Conservation (phyloP, 2,113 vertebrate genomes). For the Parus major region DNA sequence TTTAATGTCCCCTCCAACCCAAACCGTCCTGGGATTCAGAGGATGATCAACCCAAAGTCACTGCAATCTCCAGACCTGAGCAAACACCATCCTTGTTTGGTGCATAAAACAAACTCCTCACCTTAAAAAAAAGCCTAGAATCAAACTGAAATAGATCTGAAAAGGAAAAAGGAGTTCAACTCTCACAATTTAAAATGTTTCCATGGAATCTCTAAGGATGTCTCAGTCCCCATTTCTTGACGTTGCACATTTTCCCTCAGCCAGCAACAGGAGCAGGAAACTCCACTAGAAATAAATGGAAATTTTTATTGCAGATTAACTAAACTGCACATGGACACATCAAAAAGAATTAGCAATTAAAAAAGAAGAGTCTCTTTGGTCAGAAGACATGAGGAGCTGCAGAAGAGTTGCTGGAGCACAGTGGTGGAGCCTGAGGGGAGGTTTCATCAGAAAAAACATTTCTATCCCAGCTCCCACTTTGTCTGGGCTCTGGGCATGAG, state of each 20-base stretch:
- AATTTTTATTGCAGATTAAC: not conserved
- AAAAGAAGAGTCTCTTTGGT: not conserved
- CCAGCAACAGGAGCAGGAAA: not conserved
- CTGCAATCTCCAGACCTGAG: not conserved
- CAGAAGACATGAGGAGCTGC: not conserved
- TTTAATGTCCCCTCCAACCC: not conserved
- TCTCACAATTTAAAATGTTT: not conserved
- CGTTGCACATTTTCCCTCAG: rapidly evolving
- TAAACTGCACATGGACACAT: not conserved
- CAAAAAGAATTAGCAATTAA: not conserved
- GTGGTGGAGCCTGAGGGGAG: not conserved
- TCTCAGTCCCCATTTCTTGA: not conserved
- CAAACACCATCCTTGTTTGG: not conserved
- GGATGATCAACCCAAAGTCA: not conserved
- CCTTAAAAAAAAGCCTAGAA: not conserved
- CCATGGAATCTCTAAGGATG: rapidly evolving
- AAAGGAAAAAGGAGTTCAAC: not conserved
- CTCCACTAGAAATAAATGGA: not conserved
- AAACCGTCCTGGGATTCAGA: not conserved
- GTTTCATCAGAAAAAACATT: not conserved
- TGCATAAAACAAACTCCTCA: not conserved
- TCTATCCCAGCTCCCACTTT: not conserved
- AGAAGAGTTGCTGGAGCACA: not conserved
- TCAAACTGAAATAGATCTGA: not conserved
- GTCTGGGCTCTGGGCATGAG: not conserved